phyloP scores from a whole-genome alignment of 2,797 vertebrate genomes.

The Pygocentrus nattereri region DNA sequence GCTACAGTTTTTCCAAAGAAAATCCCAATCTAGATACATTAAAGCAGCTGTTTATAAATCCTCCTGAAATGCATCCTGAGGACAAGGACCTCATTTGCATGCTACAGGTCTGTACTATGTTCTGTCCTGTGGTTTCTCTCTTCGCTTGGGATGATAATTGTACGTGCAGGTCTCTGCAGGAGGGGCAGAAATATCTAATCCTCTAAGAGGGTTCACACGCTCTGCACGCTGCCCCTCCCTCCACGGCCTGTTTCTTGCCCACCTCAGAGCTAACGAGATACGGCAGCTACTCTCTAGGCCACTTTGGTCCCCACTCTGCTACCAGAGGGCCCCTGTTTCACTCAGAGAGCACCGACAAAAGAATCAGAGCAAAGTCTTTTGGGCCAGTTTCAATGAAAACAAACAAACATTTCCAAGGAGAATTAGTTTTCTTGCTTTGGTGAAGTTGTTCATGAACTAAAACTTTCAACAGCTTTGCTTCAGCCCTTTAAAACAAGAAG shows the following conservation, averaged over 20 bases:
- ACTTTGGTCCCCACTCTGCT: conserved; percentile 2
- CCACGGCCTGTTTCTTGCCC: conserved; percentile 19
- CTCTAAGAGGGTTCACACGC: conserved; percentile 55
- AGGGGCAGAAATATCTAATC: conserved; percentile 56
- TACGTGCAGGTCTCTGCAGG: conserved; percentile 46
- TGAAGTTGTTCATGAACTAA: background rate
- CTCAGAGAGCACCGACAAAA: background rate
- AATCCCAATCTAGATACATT: background rate
- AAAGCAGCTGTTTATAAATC: background rate
- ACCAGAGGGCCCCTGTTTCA: conserved; percentile 20
- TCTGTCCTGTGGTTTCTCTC: conserved; percentile 4
- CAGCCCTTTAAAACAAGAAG: background rate
- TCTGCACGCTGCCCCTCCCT: conserved; percentile 43
- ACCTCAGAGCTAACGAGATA: conserved; percentile 53
- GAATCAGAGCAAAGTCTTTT: conserved; percentile 11
- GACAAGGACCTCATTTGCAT: background rate
- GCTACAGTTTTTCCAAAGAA: background rate
- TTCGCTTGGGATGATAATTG: conserved; percentile 48
- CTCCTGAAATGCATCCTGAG: background rate
- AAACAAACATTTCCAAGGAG: conserved; percentile 22
- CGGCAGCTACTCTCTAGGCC: conserved; percentile 43
- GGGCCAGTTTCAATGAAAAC: background rate
- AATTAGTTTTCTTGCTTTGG: background rate
- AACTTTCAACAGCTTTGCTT: background rate
- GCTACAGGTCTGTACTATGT: background rate